A percentile compares a stretch with the other conserved stretches of the same genome.
Evolutionary conservation across 2,797 vertebrate species (phyloP).

Genomic region (Benthosema pterotum): DNA sequence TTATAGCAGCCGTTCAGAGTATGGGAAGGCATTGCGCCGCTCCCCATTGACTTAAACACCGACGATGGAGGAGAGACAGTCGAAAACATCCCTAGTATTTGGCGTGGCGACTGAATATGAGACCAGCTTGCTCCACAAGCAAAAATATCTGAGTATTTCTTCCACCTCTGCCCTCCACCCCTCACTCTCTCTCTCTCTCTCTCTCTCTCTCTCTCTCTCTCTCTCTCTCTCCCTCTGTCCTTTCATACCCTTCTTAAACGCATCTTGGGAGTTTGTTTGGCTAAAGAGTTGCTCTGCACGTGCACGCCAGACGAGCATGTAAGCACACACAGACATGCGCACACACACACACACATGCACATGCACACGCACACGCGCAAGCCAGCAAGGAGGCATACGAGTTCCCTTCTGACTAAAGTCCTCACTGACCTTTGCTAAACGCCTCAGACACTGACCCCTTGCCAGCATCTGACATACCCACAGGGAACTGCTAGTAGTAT

Average conservation of each 20-base stretch:
- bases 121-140: no score
- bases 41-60: not conserved
- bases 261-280: not conserved
- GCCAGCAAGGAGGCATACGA: not conserved
- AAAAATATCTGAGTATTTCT: no score
- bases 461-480: slow-evolving; percentile 60
- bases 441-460: slow-evolving; percentile 64
- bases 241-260: slow-evolving; percentile 8
- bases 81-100: no score
- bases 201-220: slow-evolving; percentile 9
- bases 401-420: slow-evolving; percentile 52
- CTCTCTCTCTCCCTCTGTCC: not conserved
- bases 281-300: not conserved
- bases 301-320: not conserved
- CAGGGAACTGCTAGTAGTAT: slow-evolving; percentile 48
- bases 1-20: no score
- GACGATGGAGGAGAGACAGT: no score
- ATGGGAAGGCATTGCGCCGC: not conserved
- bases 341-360: slow-evolving; percentile 20
- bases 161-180: no score
- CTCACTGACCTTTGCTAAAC: slow-evolving; percentile 67
- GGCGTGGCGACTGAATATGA: no score
- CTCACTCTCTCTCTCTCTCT: not conserved
- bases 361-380: slow-evolving; percentile 11
- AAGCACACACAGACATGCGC: not conserved